A percentile compares a stretch with the other conserved stretches of the same genome.
Evolutionary conservation across 1,140 invertebrate genomes (phyloP).

Genomic region (Babylonia areolata): DNA sequence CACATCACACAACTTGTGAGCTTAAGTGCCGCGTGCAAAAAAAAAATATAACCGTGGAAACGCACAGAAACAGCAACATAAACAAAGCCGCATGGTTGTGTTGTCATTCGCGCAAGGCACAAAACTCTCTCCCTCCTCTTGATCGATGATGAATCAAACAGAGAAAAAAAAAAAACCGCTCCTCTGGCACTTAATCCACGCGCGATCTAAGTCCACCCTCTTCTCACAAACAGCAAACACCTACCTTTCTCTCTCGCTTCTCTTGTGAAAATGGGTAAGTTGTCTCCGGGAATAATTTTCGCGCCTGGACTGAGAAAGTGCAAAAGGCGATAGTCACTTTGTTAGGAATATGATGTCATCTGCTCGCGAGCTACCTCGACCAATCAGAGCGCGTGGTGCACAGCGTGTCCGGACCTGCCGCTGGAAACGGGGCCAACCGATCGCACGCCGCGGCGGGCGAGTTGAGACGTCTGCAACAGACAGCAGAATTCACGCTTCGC

Average conservation of each 20-base stretch:
- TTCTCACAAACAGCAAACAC: too few relatives aligned
- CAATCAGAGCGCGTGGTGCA: conserved; percentile 28
- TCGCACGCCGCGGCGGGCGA: conserved; percentile 1
- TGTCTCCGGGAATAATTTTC: conserved; percentile 38
- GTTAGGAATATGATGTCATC: conserved; percentile 47
- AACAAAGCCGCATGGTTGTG: conserved; percentile 43
- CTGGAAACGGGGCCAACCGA: neutral
- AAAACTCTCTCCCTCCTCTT: too few relatives aligned
- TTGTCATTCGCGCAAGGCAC: neutral
- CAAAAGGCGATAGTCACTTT: conserved; percentile 40
- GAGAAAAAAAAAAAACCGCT: too few relatives aligned
- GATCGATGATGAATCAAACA: too few relatives aligned
- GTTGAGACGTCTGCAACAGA: too few relatives aligned
- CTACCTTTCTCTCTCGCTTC: neutral
- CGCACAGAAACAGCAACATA: conserved; percentile 5
- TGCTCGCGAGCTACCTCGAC: conserved; percentile 25
- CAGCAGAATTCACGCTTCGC: too few relatives aligned
- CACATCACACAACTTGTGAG: too few relatives aligned
- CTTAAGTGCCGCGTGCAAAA: neutral
- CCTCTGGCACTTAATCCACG: too few relatives aligned
- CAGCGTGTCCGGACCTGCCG: conserved; percentile 37
- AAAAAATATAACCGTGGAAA: neutral
- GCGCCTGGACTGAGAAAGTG: conserved; percentile 39
- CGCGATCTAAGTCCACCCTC: neutral
- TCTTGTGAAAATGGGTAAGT: neutral